Evolutionary conservation across 2,797 vertebrate species (phyloP).

Genomic region (Hemibagrus guttatus): DNA sequence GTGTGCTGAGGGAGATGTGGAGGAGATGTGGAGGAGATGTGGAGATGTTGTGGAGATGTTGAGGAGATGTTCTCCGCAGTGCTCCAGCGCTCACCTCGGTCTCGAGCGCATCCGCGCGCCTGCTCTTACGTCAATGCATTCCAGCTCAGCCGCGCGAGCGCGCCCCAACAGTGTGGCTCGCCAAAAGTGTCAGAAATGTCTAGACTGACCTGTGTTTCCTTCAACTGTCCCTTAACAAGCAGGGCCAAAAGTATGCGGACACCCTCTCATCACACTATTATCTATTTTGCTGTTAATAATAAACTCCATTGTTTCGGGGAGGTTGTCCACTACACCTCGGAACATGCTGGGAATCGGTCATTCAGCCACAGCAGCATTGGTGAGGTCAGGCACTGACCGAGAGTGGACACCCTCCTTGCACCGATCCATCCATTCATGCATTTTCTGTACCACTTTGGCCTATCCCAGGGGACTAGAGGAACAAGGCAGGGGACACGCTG

Average conservation of each 20-base stretch:
- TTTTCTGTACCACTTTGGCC: too few relatives aligned
- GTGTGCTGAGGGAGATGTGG: background rate
- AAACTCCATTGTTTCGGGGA: background rate
- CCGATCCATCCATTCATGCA: too few relatives aligned
- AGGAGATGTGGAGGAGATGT: slow-evolving; percentile 21
- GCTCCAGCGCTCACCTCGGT: slow-evolving; percentile 46
- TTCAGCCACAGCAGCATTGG: background rate
- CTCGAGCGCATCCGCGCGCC: slow-evolving; percentile 51
- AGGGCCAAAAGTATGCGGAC: background rate
- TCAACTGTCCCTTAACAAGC: background rate
- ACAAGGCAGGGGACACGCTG: too few relatives aligned
- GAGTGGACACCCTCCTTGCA: background rate
- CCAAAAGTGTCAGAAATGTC: slow-evolving; percentile 31
- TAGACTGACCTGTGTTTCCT: background rate
- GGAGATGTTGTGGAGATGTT: background rate
- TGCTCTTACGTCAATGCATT: slow-evolving; percentile 79
- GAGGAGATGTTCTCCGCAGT: slow-evolving; percentile 49
- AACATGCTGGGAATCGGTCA: background rate
- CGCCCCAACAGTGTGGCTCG: background rate
- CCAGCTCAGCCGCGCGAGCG: slow-evolving; percentile 59
- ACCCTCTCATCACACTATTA: background rate
- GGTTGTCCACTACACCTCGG: background rate
- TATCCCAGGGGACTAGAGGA: too few relatives aligned
- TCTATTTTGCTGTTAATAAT: background rate
- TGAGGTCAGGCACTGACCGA: background rate